Conservation (phyloP, 2,113 vertebrate species). For the Dipodomys spectabilis region DNA sequence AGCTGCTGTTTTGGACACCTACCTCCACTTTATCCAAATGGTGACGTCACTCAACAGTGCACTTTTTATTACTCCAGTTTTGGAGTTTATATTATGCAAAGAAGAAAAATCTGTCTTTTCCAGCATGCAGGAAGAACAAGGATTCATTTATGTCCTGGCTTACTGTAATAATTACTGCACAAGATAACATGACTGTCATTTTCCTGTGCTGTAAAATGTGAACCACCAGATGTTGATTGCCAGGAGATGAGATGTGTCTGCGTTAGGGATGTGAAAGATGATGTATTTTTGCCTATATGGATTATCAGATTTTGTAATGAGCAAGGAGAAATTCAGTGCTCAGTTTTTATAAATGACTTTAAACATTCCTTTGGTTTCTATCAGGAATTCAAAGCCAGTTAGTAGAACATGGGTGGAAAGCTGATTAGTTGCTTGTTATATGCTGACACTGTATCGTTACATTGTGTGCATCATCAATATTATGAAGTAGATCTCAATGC, state of each 20-base stretch:
- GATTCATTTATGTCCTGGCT: slow-evolving; percentile 31
- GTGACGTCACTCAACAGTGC: not conserved
- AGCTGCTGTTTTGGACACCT: not conserved
- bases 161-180: slow-evolving; percentile 38
- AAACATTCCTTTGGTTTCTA: not conserved
- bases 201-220: slow-evolving; percentile 39
- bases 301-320: not conserved
- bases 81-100: not conserved
- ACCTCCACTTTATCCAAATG: not conserved
- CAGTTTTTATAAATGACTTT: not conserved
- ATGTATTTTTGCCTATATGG: not conserved
- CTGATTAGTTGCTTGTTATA: not conserved
- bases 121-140: not conserved
- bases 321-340: not conserved
- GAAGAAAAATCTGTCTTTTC: slow-evolving; percentile 21
- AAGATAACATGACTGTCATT: slow-evolving; percentile 4
- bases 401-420: not conserved
- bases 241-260: slow-evolving; percentile 38
- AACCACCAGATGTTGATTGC: slow-evolving; percentile 42
- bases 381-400: not conserved
- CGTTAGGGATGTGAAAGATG: slow-evolving; percentile 43
- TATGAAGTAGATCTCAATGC: not conserved
- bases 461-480: not conserved
- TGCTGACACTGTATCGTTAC: not conserved
- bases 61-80: not conserved